Percentiles rank a stretch among this genome's conserved stretches.
These are phyloP conservation scores for Rhynchotus rufescens DNA, from an alignment of 2,797 vertebrate genomes.

Conservation along the genomic window DNA sequence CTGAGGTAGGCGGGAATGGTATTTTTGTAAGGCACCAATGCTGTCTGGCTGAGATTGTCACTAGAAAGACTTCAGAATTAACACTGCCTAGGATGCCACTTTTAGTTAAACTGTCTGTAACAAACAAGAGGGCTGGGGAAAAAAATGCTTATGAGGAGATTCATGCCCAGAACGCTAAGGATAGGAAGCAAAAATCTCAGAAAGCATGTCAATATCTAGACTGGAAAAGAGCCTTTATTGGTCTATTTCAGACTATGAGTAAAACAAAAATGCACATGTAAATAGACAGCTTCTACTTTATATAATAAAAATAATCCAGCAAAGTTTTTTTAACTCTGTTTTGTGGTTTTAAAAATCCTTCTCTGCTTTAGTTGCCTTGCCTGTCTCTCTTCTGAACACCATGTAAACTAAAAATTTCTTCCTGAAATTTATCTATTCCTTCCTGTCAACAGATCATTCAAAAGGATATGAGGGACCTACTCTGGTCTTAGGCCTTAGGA, in stretches of 20 bases:
- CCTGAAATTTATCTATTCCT: not conserved
- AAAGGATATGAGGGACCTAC: not conserved
- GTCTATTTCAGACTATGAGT: not conserved
- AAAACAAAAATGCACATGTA: not conserved
- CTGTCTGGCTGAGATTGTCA: not conserved
- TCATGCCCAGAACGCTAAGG: not conserved
- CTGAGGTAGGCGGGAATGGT: not conserved
- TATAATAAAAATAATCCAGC: not conserved
- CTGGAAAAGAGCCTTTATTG: not conserved
- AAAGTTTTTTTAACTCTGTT: not conserved
- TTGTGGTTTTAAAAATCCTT: not conserved
- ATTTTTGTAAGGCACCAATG: not conserved
- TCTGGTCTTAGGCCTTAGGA: not conserved
- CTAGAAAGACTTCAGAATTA: not conserved
- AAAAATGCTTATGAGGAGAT: not conserved
- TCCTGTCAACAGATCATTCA: not conserved
- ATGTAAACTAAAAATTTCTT: not conserved
- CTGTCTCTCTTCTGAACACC: not conserved
- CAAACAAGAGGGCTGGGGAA: not conserved
- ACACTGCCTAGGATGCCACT: not conserved
- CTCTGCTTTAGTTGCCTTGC: not conserved
- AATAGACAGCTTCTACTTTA: not conserved
- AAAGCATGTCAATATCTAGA: not conserved
- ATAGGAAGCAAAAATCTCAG: not conserved
- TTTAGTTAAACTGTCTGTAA: not conserved